Base-by-base conservation (phyloP, 2,113 vertebrate genomes). In the Etia nguti region DNA sequence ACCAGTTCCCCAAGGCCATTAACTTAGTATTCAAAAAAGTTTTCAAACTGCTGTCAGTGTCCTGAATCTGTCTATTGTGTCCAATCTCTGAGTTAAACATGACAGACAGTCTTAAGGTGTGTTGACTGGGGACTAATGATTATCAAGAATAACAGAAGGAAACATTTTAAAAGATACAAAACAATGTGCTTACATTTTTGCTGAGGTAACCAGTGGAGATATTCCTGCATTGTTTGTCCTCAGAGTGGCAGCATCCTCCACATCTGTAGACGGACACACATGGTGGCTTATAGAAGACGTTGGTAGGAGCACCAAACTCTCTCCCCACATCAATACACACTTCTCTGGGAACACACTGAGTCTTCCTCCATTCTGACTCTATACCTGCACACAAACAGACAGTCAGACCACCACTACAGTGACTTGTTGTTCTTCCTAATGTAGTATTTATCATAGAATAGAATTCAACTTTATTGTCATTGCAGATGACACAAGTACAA, bases 221-320 rank as follows among this genome's bases (percentile, higher is more conserved):
- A 96, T 99, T 99, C 97, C 97, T 97, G 93, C 98, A 99, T 89
- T 98, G 98, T 90, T 97, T 97, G 90, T 98, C 98, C 96, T 99
- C 98, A 13, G 97, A 99, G 97, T 99, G 98, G 95, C 98, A 99
- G 97, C 98, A 99, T 90, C 98, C 98, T 94, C 98, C 98, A 98
- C 98, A 99, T 98, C 98, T 98, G 97, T 98, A 98, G 96, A 97
- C 96, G 96, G 98, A 98, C 96, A 99, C 98, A 97, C 98, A 99
- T 92, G 98, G 97, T 86, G 98, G 98, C 97, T 99, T 99, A 97
- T 98, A 99, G 98, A 99, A 99, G 97, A 97, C 97, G 97, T 99
- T 99, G 96, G 98, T 98, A 89, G 98, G 97, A 93, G 98, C 97
- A 96, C 98, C 98, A 96, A 98, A 99, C 96, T 99, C 98, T 96